Percentiles rank a stretch among this genome's conserved stretches.
phyloP scores from a whole-genome alignment of 2,888 invertebrate species.

The Congeria kusceri region DNA sequence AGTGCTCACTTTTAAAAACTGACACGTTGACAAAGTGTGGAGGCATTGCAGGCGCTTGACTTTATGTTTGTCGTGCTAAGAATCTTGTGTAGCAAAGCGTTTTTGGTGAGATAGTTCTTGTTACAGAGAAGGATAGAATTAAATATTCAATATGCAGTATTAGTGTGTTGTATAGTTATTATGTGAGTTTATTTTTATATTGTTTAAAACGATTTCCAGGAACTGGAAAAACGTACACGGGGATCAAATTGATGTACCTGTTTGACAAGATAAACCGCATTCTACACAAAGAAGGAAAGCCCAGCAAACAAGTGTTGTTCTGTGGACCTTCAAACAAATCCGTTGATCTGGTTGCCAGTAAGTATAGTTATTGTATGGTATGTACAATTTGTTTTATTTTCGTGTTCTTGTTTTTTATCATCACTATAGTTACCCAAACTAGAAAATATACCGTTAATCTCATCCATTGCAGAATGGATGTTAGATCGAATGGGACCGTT shows the following conservation, averaged over 20 bases:
- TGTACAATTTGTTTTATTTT: too few relatives aligned
- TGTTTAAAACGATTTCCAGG: too few relatives aligned
- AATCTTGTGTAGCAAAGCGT: too few relatives aligned
- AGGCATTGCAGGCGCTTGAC: too few relatives aligned
- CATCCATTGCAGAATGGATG: conserved; percentile 27
- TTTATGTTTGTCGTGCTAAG: too few relatives aligned
- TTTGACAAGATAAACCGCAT: conserved; percentile 65
- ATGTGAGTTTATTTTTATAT: neutral
- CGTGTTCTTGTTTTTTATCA: neutral
- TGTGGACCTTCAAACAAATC: conserved; percentile 83
- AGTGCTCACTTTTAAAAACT: too few relatives aligned
- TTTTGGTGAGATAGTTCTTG: too few relatives aligned
- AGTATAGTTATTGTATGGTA: conserved; percentile 27
- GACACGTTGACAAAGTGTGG: too few relatives aligned
- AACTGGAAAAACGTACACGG: conserved; percentile 80
- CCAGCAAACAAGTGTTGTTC: conserved; percentile 74
- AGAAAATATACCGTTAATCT: too few relatives aligned
- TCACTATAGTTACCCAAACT: too few relatives aligned
- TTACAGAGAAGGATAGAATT: too few relatives aligned
- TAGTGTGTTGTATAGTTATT: neutral
- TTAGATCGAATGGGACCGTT: conserved; percentile 17
- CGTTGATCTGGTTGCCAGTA: conserved; percentile 81
- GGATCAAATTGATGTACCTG: conserved; percentile 75
- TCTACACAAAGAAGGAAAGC: conserved; percentile 36
- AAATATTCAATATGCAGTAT: too few relatives aligned